Evolutionary conservation across 2,888 invertebrate species (phyloP), one percentile per base, ranked within the genome.

Genomic region (Cerastis leucographa): DNA sequence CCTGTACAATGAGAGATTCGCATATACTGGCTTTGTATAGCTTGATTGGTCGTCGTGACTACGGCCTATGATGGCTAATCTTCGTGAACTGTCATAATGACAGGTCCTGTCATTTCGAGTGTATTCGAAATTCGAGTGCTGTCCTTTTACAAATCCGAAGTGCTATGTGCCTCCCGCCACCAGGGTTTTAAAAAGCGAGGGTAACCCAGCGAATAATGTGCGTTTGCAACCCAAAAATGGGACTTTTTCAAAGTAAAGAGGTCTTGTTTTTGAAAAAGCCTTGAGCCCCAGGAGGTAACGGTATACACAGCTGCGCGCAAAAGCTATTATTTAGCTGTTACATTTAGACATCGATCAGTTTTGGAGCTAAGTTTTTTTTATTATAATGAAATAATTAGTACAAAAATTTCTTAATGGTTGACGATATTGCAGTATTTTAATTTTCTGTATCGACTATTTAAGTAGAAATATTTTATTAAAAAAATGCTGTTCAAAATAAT

Each of bases 241-340:
- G 86, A 90, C 90, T 90, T 87, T 92, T 89, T 90, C 92, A 93
- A 92, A 92, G 83, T 82, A 70, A 83, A 77, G 79, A 79, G 74
- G 74, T 85, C 35, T n/a, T n/a, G 11, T 64, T 64, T 64, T 64
- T 91, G 92, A 91, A 93, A 94, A 89, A 90, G 89, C 87, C 87
- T 80, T 87, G 76, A 95, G 95, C 96, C 96, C 96, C 95, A 95
- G 91, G 83, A 94, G 93, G 94, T 93, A 91, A 96, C 95, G 95
- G 92, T 93, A 92, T 93, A 96, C 96, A 96, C 96, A 96, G 95
- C 95, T 94, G 96, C 96, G 95, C 95, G 93, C 93, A 95, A 35
- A 61, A 95, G 94, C 95, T 94, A 94, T 91, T 89, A 91, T 94
- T 94, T 94, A 95, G 95, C 95, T 94, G 96, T 95, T 95, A 95